A percentile compares a stretch with the other conserved stretches of the same genome.
phyloP scores from a whole-genome alignment of 2,797 vertebrate species.

The Falco novaeseelandiae region DNA sequence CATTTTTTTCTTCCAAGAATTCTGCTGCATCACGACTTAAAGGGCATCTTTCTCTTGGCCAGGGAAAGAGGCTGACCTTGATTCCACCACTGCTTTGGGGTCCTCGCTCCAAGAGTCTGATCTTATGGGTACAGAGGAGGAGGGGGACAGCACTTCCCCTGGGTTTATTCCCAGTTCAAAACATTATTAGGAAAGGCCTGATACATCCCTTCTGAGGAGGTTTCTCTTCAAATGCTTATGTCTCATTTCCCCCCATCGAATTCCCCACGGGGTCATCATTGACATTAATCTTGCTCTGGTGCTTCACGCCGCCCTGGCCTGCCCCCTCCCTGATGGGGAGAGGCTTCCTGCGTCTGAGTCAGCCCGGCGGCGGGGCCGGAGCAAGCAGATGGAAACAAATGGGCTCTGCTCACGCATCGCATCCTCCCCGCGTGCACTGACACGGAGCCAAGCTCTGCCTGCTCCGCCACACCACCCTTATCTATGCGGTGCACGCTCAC shows the following conservation, averaged over 20 bases:
- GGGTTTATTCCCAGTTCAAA: not conserved
- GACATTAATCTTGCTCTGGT: not conserved
- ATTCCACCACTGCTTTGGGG: not conserved
- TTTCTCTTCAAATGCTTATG: not conserved
- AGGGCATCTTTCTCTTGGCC: not conserved
- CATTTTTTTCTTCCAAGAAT: slow-evolving; percentile 26
- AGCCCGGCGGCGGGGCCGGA: not conserved
- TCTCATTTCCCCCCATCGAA: not conserved
- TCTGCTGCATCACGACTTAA: not conserved
- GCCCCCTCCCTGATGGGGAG: not conserved
- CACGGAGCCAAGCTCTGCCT: not conserved
- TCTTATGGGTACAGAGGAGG: not conserved
- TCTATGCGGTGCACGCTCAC: accelerated
- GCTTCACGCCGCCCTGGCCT: not conserved
- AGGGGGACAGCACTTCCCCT: not conserved
- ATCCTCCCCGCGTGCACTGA: accelerated
- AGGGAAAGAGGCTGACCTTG: not conserved
- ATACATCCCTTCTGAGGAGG: not conserved
- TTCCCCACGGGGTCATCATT: not conserved
- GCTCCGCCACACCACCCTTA: accelerated
- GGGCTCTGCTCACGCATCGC: accelerated
- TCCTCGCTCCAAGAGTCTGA: not conserved
- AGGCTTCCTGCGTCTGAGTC: slow-evolving; percentile 30
- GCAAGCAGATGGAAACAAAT: not conserved
- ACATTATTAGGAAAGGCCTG: not conserved